Evolutionary conservation across 2,113 vertebrate species (phyloP).

Genomic region (Microcebus tavaratra): DNA sequence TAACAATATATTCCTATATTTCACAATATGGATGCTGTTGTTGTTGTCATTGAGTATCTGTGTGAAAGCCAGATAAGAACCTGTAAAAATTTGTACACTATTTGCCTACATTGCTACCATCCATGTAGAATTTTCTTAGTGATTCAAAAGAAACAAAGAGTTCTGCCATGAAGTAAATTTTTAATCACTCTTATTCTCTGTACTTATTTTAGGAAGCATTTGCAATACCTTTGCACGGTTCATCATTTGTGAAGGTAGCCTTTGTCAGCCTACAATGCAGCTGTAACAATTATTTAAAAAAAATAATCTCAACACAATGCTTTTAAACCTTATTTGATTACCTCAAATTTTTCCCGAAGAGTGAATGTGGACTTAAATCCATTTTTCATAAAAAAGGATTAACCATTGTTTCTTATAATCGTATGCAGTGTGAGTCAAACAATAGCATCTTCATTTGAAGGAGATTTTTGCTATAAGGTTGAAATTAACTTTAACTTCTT

Average conservation of each 20-base stretch:
- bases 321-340: constrained; percentile 52
- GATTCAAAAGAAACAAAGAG: not conserved
- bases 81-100: not conserved
- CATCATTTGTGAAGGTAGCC: not conserved
- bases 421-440: constrained; percentile 7
- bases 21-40: not conserved
- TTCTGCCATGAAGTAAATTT: not conserved
- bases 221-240: not conserved
- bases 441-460: constrained; percentile 68
- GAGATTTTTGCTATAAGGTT: constrained; percentile 40
- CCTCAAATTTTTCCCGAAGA: not conserved
- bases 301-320: not conserved
- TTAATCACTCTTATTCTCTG: not conserved
- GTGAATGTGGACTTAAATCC: constrained; percentile 44
- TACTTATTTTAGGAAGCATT: constrained; percentile 41
- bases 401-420: constrained; percentile 59
- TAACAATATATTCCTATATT: not conserved
- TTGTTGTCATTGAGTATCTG: not conserved
- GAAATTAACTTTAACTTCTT: constrained; percentile 70
- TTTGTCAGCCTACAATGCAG: constrained; percentile 44
- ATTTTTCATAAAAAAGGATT: constrained; percentile 64
- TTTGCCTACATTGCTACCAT: not conserved
- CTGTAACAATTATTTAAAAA: constrained; percentile 15
- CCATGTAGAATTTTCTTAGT: not conserved
- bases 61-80: not conserved